Percentiles rank a stretch among this genome's conserved stretches.
Evolutionary conservation across 2,113 vertebrate species (phyloP).

Genomic region (Morone saxatilis): DNA sequence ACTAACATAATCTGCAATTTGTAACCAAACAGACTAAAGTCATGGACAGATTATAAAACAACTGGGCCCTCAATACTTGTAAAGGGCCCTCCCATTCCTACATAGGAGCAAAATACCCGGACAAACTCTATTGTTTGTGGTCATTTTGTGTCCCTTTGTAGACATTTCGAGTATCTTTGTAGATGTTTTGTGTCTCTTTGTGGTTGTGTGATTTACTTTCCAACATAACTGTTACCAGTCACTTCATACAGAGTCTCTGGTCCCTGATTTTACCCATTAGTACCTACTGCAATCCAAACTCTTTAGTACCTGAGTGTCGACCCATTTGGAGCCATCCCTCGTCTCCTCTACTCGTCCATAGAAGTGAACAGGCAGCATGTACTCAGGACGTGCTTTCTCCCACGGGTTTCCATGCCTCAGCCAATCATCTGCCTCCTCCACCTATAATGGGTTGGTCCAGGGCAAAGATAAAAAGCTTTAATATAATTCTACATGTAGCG

Average conservation of each 20-base stretch:
- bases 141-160: too few species aligned
- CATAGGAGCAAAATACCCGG: too few species aligned
- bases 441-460: conserved; percentile 75
- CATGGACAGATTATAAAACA: not conserved
- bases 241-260: not conserved
- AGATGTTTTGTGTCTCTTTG: not conserved
- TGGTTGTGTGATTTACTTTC: not conserved
- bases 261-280: not conserved
- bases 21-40: not conserved
- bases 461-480: not conserved
- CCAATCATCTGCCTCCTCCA: conserved; percentile 98
- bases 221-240: too few species aligned
- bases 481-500: not conserved
- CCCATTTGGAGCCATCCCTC: conserved; percentile 86
- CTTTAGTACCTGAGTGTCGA: conserved; percentile 91
- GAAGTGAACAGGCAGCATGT: conserved; percentile 96
- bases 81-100: too few species aligned
- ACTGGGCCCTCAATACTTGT: too few species aligned
- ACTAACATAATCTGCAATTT: not conserved
- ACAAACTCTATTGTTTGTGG: too few species aligned
- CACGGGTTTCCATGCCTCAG: conserved; percentile 96
- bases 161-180: not conserved
- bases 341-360: conserved; percentile 91
- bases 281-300: not conserved
- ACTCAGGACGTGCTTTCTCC: conserved; percentile 97